These are phyloP conservation scores for Aulostomus chinensis DNA, from an alignment of 2,797 vertebrate species.

Conservation along the genomic window DNA sequence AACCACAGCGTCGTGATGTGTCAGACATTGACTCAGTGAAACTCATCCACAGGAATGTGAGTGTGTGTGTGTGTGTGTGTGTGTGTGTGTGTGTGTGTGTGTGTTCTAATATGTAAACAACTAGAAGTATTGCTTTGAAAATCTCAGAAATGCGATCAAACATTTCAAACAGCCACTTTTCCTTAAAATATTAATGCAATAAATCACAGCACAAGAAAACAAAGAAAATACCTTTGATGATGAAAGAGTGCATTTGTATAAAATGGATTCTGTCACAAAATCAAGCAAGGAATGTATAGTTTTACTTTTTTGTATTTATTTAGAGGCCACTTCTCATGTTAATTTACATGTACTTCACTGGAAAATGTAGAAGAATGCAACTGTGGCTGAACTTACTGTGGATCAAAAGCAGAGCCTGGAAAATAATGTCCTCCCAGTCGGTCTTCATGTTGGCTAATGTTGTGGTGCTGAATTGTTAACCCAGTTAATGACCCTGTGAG, in stretches of 20 bases:
- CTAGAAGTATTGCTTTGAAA: no score
- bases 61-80: slow-evolving; percentile 2
- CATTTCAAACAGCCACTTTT: background rate
- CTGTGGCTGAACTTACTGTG: slow-evolving; percentile 63
- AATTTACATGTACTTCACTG: no score
- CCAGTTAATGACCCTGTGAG: slow-evolving; percentile 7
- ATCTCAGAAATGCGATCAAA: background rate
- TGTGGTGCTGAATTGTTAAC: background rate
- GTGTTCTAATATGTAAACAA: no score
- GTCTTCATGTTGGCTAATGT: slow-evolving; percentile 31
- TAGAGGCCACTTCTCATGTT: background rate
- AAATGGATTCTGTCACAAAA: no score
- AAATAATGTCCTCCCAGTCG: slow-evolving; percentile 22
- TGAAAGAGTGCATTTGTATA: no score
- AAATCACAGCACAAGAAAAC: background rate
- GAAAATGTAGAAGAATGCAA: background rate
- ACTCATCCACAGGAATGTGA: slow-evolving; percentile 35
- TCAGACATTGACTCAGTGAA: slow-evolving; percentile 11
- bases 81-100: background rate
- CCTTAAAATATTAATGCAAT: background rate
- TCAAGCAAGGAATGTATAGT: no score
- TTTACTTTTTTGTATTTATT: background rate
- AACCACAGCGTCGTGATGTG: background rate
- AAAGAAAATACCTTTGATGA: background rate
- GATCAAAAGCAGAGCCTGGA: slow-evolving; percentile 58